These are phyloP conservation scores for Penaeus vannamei DNA, from an alignment of 1,140 invertebrate genomes.

Conservation along the genomic window DNA sequence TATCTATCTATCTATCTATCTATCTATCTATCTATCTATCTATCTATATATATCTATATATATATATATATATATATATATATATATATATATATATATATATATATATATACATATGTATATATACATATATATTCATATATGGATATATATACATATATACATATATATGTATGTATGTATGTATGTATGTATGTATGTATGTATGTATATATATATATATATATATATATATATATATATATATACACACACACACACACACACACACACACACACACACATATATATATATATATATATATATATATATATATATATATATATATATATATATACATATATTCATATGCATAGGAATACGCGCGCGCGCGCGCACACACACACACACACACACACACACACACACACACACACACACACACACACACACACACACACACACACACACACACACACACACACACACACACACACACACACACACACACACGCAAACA, in stretches of 20 bases:
- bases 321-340: not conserved
- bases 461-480: too few species aligned
- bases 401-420: not conserved
- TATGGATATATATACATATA: not conserved
- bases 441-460: too few species aligned
- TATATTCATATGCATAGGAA: not conserved
- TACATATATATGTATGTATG: not conserved
- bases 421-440: too few species aligned
- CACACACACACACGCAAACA: not conserved
- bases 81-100: conserved; percentile 11
- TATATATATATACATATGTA: conserved; percentile 17
- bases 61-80: not conserved
- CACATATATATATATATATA: not conserved
- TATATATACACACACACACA: too few species aligned
- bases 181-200: conserved; percentile 8
- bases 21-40: not conserved
- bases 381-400: not conserved
- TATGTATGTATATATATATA: not conserved
- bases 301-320: not conserved
- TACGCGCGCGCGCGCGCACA: not conserved
- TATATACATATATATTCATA: not conserved
- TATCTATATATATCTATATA: not conserved
- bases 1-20: too few species aligned
- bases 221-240: not conserved
- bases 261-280: too few species aligned